Evolutionary conservation across 2,888 invertebrate genomes (phyloP).

Genomic region (Odontocolon sp.): DNA sequence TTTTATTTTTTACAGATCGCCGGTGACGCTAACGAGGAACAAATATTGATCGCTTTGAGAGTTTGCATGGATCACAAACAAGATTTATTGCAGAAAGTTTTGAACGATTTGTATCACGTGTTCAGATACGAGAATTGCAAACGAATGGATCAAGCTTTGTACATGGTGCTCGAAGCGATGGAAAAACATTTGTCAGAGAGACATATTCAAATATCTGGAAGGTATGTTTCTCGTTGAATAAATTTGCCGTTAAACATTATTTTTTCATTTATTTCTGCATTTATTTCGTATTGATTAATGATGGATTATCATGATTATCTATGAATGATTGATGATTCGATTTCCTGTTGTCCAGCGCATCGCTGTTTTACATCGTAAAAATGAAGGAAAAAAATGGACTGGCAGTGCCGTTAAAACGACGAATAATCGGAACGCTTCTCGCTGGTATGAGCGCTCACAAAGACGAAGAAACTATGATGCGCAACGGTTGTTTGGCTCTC

Average conservation of each 20-base stretch:
- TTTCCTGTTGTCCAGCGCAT: conserved; percentile 90
- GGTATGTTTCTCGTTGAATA: conserved; percentile 82
- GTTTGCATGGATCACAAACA: conserved; percentile 91
- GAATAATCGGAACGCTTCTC: conserved; percentile 91
- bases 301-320: too few relatives aligned
- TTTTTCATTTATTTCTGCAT: not conserved
- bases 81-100: conserved; percentile 90
- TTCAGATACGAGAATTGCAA: conserved; percentile 92
- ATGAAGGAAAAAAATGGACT: conserved; percentile 89
- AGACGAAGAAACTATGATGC: conserved; percentile 95
- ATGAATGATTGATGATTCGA: too few relatives aligned
- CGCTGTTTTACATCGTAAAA: conserved; percentile 96
- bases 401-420: conserved; percentile 88
- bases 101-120: conserved; percentile 95
- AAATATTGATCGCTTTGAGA: conserved; percentile 92
- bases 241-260: not conserved
- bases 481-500: conserved; percentile 96
- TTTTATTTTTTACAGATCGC: conserved; percentile 85
- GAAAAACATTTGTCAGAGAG: conserved; percentile 92
- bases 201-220: conserved; percentile 96
- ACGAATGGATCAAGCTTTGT: conserved; percentile 88
- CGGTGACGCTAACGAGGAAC: conserved; percentile 95
- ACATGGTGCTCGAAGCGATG: conserved; percentile 94
- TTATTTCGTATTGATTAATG: not conserved
- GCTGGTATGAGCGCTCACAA: conserved; percentile 94